Conservation (phyloP, 2,888 invertebrate genomes). For the Nomada flava region DNA sequence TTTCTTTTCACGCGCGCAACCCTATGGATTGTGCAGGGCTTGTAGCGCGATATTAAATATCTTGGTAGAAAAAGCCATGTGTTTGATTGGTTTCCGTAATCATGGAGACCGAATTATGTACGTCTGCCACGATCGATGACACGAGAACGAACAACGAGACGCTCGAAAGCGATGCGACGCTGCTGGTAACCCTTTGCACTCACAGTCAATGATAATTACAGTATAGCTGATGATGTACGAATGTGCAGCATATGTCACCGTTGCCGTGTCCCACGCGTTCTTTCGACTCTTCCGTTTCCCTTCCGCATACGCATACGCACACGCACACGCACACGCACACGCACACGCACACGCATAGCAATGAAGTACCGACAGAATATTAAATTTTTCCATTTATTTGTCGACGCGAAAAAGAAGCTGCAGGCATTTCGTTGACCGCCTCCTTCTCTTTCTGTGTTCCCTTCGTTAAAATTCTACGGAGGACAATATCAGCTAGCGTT, state of each 20-base stretch:
- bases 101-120: constrained; percentile 20
- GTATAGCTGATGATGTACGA: constrained; percentile 10
- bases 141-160: constrained; percentile 24
- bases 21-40: too few species aligned
- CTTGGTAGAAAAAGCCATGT: neutral
- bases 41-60: neutral
- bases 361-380: too few species aligned
- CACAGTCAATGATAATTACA: constrained; percentile 27
- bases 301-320: too few species aligned
- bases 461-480: neutral
- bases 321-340: too few species aligned
- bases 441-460: neutral
- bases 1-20: too few species aligned
- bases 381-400: too few species aligned
- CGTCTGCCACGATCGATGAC: constrained; percentile 31
- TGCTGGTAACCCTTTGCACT: constrained; percentile 34
- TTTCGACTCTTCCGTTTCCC: neutral
- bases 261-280: neutral
- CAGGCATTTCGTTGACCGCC: too few species aligned
- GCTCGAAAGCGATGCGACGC: constrained; percentile 30
- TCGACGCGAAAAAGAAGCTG: too few species aligned
- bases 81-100: constrained; percentile 38
- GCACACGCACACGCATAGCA: too few species aligned
- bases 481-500: neutral
- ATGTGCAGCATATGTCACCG: constrained; percentile 25